Evolutionary conservation across 2,797 vertebrate genomes (phyloP).

Genomic region (Lacerta agilis): DNA sequence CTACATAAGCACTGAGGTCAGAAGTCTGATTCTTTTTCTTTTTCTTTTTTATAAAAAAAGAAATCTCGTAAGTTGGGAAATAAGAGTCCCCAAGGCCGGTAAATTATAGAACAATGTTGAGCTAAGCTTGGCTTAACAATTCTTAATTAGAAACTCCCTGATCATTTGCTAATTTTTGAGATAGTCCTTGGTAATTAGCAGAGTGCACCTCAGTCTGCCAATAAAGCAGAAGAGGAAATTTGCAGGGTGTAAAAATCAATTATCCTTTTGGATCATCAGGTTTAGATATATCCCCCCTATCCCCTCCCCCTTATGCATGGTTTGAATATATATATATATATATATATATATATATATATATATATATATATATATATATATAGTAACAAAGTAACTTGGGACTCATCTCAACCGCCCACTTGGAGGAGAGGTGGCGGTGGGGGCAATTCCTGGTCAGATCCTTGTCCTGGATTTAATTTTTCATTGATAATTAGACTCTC

Average conservation of each 20-base stretch:
- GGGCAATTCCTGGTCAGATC: constrained; percentile 74
- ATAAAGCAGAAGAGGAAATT: constrained; percentile 65
- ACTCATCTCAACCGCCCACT: constrained; percentile 73
- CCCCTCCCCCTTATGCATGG: constrained; percentile 65
- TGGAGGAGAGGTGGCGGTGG: constrained; percentile 69
- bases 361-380: no score
- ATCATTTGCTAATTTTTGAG: constrained; percentile 80
- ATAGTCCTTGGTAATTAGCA: constrained; percentile 87
- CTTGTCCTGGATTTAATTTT: constrained; percentile 83
- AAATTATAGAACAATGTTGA: constrained; percentile 78
- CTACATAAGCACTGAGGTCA: constrained; percentile 78
- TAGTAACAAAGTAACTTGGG: constrained; percentile 80
- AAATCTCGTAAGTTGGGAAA: constrained; percentile 82
- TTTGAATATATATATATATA: constrained; percentile 66
- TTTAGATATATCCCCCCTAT: constrained; percentile 63
- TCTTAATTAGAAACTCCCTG: constrained; percentile 87
- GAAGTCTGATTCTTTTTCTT: constrained; percentile 79
- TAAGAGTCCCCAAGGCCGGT: constrained; percentile 83
- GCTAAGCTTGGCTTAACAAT: constrained; percentile 86
- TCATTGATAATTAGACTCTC: constrained; percentile 93
- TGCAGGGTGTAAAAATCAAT: constrained; percentile 82
- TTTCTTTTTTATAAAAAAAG: neutral
- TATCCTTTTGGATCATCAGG: constrained; percentile 68
- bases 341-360: no score
- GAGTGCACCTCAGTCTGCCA: constrained; percentile 72